phyloP scores from a whole-genome alignment of 2,888 invertebrate genomes.

The Entomobrya proxima region DNA sequence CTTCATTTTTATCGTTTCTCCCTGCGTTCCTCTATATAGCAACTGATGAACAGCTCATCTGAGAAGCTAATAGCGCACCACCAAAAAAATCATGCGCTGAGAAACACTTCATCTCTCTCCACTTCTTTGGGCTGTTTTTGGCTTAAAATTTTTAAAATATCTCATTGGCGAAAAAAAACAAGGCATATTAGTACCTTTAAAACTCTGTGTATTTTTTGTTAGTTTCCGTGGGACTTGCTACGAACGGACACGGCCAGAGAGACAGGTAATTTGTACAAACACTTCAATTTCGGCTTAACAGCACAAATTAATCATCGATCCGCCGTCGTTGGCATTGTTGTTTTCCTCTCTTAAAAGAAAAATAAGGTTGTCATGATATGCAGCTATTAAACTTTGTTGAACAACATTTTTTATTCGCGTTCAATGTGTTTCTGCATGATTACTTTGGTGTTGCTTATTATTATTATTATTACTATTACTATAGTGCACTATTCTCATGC shows the following conservation, averaged over 20 bases:
- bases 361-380: slow-evolving; percentile 23
- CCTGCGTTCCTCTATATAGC: too few relatives aligned
- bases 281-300: slow-evolving; percentile 22
- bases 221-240: neutral
- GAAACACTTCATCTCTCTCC: neutral
- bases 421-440: neutral
- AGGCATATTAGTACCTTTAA: too few relatives aligned
- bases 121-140: neutral
- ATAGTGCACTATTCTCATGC: neutral
- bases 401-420: neutral
- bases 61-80: too few relatives aligned
- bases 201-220: too few relatives aligned
- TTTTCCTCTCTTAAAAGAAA: neutral
- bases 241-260: neutral
- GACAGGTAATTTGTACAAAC: slow-evolving; percentile 26
- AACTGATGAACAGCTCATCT: too few relatives aligned
- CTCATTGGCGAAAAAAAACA: slow-evolving; percentile 4
- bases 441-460: too few relatives aligned
- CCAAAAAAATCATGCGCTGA: neutral
- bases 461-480: neutral
- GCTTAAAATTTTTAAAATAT: neutral
- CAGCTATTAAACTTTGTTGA: slow-evolving; percentile 16
- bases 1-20: too few relatives aligned
- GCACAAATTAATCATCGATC: slow-evolving; percentile 4
- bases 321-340: neutral